phyloP scores from a whole-genome alignment of 2,888 invertebrate species.

The Strigamia crassipes region DNA sequence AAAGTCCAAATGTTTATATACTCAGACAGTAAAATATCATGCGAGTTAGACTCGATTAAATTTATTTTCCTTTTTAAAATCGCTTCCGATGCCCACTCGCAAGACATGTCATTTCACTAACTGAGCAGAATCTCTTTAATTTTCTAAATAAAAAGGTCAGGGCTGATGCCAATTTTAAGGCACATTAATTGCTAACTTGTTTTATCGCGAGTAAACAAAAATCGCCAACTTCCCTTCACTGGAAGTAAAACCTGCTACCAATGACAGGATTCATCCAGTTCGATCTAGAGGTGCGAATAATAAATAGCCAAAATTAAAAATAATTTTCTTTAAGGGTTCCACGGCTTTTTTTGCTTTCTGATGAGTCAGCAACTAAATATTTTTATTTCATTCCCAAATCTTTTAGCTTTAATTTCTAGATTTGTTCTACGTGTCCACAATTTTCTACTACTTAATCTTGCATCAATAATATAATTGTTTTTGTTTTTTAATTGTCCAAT shows the following conservation, averaged over 20 bases:
- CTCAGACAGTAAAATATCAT: background rate
- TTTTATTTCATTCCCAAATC: background rate
- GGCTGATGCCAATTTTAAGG: constrained; percentile 7
- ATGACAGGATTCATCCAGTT: constrained; percentile 28
- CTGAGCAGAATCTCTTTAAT: background rate
- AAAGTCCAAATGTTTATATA: background rate
- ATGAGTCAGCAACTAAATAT: background rate
- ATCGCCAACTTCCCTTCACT: constrained; percentile 11
- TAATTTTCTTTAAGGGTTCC: constrained; percentile 9
- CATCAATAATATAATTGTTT: background rate
- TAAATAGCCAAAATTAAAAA: constrained; percentile 24
- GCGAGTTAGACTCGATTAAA: background rate
- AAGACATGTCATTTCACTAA: background rate
- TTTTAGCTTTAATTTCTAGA: background rate
- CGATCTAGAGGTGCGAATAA: constrained; percentile 37
- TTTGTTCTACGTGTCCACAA: too few relatives aligned
- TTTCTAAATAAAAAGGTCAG: constrained; percentile 31
- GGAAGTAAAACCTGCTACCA: constrained; percentile 5
- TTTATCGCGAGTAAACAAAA: background rate
- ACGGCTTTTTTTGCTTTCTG: background rate
- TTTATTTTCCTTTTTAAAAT: constrained; percentile 5
- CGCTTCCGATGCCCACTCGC: constrained; percentile 12
- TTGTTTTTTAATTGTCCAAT: background rate
- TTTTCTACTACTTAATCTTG: background rate
- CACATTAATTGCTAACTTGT: background rate